These are phyloP conservation scores for Phania funesta DNA, from an alignment of 2,888 invertebrate species.

Conservation along the genomic window DNA sequence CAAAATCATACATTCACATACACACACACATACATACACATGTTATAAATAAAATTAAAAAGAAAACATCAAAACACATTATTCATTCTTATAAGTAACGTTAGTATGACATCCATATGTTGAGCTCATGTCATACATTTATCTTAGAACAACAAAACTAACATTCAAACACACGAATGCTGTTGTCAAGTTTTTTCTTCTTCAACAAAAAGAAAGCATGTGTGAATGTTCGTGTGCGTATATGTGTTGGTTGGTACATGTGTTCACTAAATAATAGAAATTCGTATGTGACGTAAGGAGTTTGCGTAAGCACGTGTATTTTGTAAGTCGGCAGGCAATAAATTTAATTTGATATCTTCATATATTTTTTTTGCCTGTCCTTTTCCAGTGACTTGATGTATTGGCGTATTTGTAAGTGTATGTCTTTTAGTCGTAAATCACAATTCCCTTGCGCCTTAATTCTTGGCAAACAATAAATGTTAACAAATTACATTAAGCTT, in stretches of 20 bases:
- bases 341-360: slow-evolving; percentile 74
- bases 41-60: neutral
- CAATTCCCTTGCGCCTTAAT: slow-evolving; percentile 65
- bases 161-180: neutral
- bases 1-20: slow-evolving; percentile 8
- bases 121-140: slow-evolving; percentile 50
- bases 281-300: neutral
- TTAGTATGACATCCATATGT: slow-evolving; percentile 64
- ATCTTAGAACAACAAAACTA: slow-evolving; percentile 29
- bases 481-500: slow-evolving; percentile 58
- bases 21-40: slow-evolving; percentile 1
- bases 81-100: slow-evolving; percentile 42
- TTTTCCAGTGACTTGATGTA: neutral
- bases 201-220: neutral
- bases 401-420: slow-evolving; percentile 29
- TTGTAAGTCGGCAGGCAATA: slow-evolving; percentile 69
- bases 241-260: neutral
- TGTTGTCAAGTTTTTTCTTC: slow-evolving; percentile 34
- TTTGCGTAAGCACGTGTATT: slow-evolving; percentile 20
- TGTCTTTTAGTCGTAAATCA: slow-evolving; percentile 73
- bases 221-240: neutral
- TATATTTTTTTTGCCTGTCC: neutral
- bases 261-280: too few species aligned
- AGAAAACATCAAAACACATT: slow-evolving; percentile 31
- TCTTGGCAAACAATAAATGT: slow-evolving; percentile 53